These are phyloP conservation scores for Turnix velox DNA, from an alignment of 2,113 vertebrate species.

Conservation along the genomic window DNA sequence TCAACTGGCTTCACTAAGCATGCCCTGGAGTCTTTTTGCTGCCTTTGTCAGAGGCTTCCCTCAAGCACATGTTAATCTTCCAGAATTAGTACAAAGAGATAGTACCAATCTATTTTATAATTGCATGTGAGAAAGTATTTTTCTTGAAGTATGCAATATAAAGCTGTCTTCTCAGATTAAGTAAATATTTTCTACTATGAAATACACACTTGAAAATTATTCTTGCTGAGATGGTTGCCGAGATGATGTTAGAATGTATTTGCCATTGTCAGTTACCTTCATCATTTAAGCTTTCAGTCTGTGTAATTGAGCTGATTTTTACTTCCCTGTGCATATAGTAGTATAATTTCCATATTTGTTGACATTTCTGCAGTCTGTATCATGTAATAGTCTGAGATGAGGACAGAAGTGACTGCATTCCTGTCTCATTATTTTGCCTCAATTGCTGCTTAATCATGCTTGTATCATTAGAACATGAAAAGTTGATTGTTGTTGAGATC, in stretches of 20 bases:
- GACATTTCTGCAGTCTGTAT: slow-evolving; percentile 3
- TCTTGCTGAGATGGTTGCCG: slow-evolving; percentile 18
- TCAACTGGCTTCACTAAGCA: fast-evolving
- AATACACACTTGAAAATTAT: slow-evolving; percentile 28
- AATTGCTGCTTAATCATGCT: background rate
- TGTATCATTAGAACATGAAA: background rate
- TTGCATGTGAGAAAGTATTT: background rate
- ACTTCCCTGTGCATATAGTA: slow-evolving; percentile 1
- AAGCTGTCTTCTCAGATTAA: background rate
- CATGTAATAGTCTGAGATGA: background rate
- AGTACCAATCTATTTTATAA: background rate
- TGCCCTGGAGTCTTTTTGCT: background rate
- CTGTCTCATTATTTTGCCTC: background rate
- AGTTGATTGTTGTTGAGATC: slow-evolving; percentile 38
- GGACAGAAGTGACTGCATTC: background rate
- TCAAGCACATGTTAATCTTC: background rate
- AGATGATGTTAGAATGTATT: background rate
- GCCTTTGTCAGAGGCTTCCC: background rate
- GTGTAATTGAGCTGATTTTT: slow-evolving; percentile 26
- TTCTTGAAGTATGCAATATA: background rate
- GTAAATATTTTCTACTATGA: slow-evolving; percentile 24
- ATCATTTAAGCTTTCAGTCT: slow-evolving; percentile 54
- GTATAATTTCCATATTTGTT: slow-evolving; percentile 58
- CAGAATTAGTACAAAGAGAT: background rate
- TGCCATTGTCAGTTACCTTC: slow-evolving; percentile 50